Percentiles rank a stretch among this genome's conserved stretches.
Evolutionary conservation across 1,140 invertebrate species (phyloP).

Genomic region (Lasaia peninsularis): DNA sequence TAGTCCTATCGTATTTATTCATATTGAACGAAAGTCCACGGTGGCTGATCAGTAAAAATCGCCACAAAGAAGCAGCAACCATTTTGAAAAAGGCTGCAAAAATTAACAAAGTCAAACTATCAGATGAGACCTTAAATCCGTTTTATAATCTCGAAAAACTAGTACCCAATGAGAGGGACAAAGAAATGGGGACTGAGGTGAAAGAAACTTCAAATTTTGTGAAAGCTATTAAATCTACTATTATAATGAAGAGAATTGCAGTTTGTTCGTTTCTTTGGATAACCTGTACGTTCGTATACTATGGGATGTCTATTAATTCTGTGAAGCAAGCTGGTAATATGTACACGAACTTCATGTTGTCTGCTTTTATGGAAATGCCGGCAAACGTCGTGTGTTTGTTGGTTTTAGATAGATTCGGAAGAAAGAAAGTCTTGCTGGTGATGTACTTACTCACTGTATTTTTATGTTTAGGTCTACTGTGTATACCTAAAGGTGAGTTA

Average conservation of each 20-base stretch:
- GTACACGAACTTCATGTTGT: constrained; percentile 78
- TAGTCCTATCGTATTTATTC: constrained; percentile 81
- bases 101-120: constrained; percentile 81
- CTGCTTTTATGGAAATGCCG: constrained; percentile 78
- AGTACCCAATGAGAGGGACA: constrained; percentile 20
- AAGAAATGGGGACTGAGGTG: constrained; percentile 1
- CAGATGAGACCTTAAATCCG: constrained; percentile 72
- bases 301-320: constrained; percentile 83
- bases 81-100: constrained; percentile 81
- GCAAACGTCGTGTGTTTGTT: constrained; percentile 64
- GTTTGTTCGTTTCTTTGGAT: constrained; percentile 66
- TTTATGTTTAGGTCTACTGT: constrained; percentile 49
- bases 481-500: constrained; percentile 49
- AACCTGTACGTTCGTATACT: constrained; percentile 80
- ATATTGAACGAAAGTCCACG: constrained; percentile 83
- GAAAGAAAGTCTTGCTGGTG: constrained; percentile 47
- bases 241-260: constrained; percentile 52
- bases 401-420: constrained; percentile 49
- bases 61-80: constrained; percentile 73
- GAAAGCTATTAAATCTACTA: constrained; percentile 53
- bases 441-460: constrained; percentile 47
- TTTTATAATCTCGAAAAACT: constrained; percentile 41
- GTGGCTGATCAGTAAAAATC: constrained; percentile 85
- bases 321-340: constrained; percentile 82
- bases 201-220: constrained; percentile 39